Percentiles rank a stretch among this genome's conserved stretches.
Evolutionary conservation across 2,888 invertebrate genomes (phyloP).

Genomic region (Drepanosiphum platanoidis): DNA sequence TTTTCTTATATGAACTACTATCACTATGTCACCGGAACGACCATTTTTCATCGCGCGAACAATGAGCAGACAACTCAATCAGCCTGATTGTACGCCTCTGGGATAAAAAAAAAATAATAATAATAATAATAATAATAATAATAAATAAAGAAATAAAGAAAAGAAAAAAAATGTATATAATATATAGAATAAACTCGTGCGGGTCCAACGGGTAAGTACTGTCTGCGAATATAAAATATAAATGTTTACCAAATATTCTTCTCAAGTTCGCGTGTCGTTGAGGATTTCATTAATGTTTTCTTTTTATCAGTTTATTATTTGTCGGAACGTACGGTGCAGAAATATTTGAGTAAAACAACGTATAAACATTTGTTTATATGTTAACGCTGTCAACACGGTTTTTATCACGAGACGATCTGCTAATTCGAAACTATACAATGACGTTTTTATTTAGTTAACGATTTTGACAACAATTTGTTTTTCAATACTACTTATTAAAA

Average conservation of each 20-base stretch:
- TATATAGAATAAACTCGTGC: constrained; percentile 30
- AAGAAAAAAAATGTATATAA: not conserved
- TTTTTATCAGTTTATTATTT: not conserved
- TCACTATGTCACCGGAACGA: constrained; percentile 61
- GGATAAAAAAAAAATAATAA: constrained; percentile 30
- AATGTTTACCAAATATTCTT: not conserved
- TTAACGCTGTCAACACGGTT: too few relatives aligned
- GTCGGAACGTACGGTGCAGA: not conserved
- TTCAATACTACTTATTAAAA: too few relatives aligned
- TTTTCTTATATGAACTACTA: constrained; percentile 62
- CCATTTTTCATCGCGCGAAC: constrained; percentile 62
- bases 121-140: constrained; percentile 36
- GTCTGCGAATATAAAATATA: not conserved
- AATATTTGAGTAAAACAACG: too few relatives aligned
- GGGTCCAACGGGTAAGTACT: constrained; percentile 14
- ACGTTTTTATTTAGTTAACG: too few relatives aligned
- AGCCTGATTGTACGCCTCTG: constrained; percentile 58
- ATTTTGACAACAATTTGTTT: too few relatives aligned
- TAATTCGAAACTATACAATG: too few relatives aligned
- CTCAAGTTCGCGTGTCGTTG: not conserved
- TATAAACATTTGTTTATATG: too few relatives aligned
- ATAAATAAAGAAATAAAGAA: constrained; percentile 39
- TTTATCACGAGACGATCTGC: too few relatives aligned
- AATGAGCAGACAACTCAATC: constrained; percentile 62
- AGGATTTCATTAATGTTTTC: not conserved